Evolutionary conservation across 2,888 invertebrate species (phyloP).

Genomic region (Microctonus brassicae): DNA sequence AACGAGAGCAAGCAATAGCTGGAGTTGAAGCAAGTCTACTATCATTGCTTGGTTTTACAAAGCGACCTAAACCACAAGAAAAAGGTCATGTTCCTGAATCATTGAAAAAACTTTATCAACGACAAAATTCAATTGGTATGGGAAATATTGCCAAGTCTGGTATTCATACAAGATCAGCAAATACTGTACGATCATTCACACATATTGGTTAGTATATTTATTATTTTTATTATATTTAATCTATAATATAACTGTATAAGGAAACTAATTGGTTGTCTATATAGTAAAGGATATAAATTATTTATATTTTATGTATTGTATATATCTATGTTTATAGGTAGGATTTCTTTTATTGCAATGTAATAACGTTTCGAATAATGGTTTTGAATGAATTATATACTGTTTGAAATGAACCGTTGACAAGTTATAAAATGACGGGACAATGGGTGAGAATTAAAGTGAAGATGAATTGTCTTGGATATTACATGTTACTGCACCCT

Average conservation of each 20-base stretch:
- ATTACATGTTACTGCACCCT: conserved; percentile 17
- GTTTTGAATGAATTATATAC: conserved; percentile 1
- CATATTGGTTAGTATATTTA: conserved; percentile 79
- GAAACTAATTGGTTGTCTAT: background rate
- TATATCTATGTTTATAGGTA: conserved; percentile 1
- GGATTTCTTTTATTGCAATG: background rate
- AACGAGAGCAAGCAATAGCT: conserved; percentile 67
- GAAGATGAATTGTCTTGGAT: conserved; percentile 13
- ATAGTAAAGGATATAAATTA: background rate
- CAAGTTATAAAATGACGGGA: conserved; percentile 1
- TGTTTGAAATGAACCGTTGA: conserved; percentile 16
- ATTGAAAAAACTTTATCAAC: conserved; percentile 83
- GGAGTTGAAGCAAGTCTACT: conserved; percentile 75
- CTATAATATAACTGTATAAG: background rate
- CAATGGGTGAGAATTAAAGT: conserved; percentile 28
- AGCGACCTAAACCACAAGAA: conserved; percentile 72
- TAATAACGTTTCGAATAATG: background rate
- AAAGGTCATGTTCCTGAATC: conserved; percentile 80
- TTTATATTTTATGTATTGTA: too few species aligned
- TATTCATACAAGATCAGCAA: conserved; percentile 81
- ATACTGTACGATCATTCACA: conserved; percentile 87
- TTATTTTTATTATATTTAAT: background rate
- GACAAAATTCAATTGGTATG: conserved; percentile 77
- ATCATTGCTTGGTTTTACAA: conserved; percentile 75
- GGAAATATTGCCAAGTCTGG: conserved; percentile 78